Percentiles rank a stretch among this genome's conserved stretches.
Conservation (phyloP, 2,888 invertebrate genomes). For the Elaeidobius kamerunicus region DNA sequence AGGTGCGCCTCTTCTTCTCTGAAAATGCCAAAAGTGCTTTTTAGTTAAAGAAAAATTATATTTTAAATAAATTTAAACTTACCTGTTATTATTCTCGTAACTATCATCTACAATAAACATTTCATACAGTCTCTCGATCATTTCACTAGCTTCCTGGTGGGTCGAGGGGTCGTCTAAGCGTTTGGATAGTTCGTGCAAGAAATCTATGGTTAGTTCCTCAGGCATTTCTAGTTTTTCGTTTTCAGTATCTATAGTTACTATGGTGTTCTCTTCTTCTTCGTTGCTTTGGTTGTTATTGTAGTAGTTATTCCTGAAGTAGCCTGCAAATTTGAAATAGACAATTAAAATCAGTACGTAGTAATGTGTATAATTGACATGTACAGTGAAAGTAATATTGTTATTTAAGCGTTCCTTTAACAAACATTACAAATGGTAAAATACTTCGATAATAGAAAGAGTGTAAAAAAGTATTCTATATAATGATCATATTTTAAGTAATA, state of each 20-base stretch:
- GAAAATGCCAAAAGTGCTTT: constrained; percentile 5
- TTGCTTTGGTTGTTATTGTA: constrained; percentile 58
- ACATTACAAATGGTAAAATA: too few relatives aligned
- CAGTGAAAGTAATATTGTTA: too few relatives aligned
- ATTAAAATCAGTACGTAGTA: background rate
- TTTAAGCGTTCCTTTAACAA: too few relatives aligned
- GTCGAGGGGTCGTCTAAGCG: constrained; percentile 70
- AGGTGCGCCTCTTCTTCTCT: constrained; percentile 48
- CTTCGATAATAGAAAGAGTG: too few relatives aligned
- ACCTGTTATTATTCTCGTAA: constrained; percentile 54
- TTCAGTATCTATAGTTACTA: constrained; percentile 45
- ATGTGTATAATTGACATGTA: too few relatives aligned
- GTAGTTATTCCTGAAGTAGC: constrained; percentile 53
- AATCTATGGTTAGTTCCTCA: constrained; percentile 71
- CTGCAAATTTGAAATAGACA: constrained; percentile 4
- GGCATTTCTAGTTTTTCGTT: constrained; percentile 57
- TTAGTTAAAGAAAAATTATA: too few relatives aligned
- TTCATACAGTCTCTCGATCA: constrained; percentile 74
- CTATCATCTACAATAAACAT: constrained; percentile 69
- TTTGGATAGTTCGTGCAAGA: constrained; percentile 64
- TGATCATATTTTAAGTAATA: background rate
- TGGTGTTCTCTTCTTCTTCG: constrained; percentile 50
- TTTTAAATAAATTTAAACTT: too few relatives aligned
- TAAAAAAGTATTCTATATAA: background rate
- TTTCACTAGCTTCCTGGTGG: constrained; percentile 70